Conservation (phyloP, 1,140 invertebrate genomes). For the Conopomorpha cramerella region DNA sequence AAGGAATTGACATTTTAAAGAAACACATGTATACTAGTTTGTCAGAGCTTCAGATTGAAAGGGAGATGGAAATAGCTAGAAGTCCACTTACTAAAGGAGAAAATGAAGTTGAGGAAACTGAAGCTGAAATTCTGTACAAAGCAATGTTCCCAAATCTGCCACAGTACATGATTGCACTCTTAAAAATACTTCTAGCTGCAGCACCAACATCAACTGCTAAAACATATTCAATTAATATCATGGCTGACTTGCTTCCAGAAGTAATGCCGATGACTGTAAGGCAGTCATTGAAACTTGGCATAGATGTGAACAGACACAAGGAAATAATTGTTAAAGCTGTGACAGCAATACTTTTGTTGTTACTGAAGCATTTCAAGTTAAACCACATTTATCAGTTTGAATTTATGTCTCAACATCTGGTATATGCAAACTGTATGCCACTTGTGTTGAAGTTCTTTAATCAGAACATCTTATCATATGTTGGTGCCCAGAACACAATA, state of each 20-base stretch:
- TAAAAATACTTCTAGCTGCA: constrained; percentile 96
- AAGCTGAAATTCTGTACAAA: constrained; percentile 88
- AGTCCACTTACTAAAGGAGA: constrained; percentile 80
- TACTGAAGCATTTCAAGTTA: constrained; percentile 98
- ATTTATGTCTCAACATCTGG: constrained; percentile 98
- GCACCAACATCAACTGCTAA: constrained; percentile 98
- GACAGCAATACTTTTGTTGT: constrained; percentile 88
- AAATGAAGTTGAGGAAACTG: constrained; percentile 73
- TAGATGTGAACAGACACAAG: constrained; percentile 98
- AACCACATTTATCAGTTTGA: constrained; percentile 99
- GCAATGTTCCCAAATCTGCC: constrained; percentile 91
- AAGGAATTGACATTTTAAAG: constrained; percentile 89
- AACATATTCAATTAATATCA: constrained; percentile 97
- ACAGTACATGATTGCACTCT: constrained; percentile 94
- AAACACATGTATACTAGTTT: constrained; percentile 85
- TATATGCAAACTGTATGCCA: constrained; percentile 99
- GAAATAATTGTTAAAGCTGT: constrained; percentile 99
- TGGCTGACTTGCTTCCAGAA: constrained; percentile 95
- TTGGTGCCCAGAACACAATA: constrained; percentile 94
- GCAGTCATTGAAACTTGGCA: constrained; percentile 95
- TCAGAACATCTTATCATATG: constrained; percentile 96
- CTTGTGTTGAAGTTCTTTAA: constrained; percentile 99
- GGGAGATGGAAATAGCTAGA: constrained; percentile 80
- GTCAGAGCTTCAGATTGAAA: constrained; percentile 81
- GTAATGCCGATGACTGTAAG: constrained; percentile 96